These are phyloP conservation scores for Agriopis leucophaearia DNA, from an alignment of 2,888 invertebrate genomes.

Conservation along the genomic window DNA sequence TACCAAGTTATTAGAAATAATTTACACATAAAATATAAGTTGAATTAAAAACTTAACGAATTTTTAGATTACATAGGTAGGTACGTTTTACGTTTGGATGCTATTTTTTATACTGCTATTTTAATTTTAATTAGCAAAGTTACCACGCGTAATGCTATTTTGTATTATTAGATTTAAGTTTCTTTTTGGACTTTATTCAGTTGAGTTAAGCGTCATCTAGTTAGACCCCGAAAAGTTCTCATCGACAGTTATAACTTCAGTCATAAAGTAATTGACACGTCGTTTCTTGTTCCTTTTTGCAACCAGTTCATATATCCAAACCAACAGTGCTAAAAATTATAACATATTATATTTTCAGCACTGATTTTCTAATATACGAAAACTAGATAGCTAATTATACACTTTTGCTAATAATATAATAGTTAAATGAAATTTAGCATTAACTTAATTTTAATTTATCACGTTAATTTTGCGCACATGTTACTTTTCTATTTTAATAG, in stretches of 20 bases:
- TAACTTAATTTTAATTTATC: not conserved
- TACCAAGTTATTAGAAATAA: conserved; percentile 12
- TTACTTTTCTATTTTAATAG: not conserved
- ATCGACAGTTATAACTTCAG: too few species aligned
- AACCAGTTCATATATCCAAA: not conserved
- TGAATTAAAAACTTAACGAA: conserved; percentile 4
- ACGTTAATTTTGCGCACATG: not conserved
- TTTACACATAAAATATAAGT: not conserved
- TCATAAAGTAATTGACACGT: not conserved
- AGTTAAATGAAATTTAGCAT: not conserved
- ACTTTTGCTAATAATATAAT: conserved; percentile 3
- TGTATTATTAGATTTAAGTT: conserved; percentile 12
- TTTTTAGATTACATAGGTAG: conserved; percentile 15
- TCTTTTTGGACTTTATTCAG: too few species aligned
- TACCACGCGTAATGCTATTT: conserved; percentile 4
- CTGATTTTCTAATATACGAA: conserved; percentile 1
- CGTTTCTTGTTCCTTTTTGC: not conserved
- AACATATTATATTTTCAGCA: not conserved
- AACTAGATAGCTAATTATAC: conserved; percentile 13
- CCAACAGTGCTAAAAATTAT: not conserved
- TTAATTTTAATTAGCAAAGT: not conserved
- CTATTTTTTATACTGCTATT: conserved; percentile 5
- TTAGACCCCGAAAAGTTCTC: too few species aligned
- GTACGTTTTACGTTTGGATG: not conserved
- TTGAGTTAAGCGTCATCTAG: too few species aligned